Percentiles rank a stretch among this genome's conserved stretches.
Evolutionary conservation across 2,797 vertebrate genomes (phyloP).

Genomic region (Leptoclinus maculatus): DNA sequence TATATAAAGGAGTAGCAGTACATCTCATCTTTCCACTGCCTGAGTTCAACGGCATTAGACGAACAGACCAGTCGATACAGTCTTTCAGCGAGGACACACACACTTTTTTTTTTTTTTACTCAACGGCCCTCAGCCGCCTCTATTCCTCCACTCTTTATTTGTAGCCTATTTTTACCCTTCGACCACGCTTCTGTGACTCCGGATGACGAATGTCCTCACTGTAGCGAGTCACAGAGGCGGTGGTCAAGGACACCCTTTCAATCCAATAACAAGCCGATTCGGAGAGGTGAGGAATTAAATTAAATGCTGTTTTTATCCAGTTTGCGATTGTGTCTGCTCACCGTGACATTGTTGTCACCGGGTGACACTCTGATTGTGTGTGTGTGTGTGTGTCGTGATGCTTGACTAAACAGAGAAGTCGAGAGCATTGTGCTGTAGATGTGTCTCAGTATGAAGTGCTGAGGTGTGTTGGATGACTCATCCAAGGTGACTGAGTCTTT

Average conservation of each 20-base stretch:
- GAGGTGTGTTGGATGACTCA: slow-evolving; percentile 70
- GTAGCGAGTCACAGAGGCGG: slow-evolving; percentile 22
- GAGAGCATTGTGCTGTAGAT: slow-evolving; percentile 46
- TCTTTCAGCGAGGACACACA: background rate
- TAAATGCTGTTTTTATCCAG: slow-evolving; percentile 50
- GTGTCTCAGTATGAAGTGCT: slow-evolving; percentile 43
- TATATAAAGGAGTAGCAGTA: background rate
- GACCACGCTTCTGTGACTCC: background rate
- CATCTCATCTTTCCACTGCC: background rate
- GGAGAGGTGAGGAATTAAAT: slow-evolving; percentile 46
- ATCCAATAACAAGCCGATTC: slow-evolving; percentile 54
- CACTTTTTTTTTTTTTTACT: background rate
- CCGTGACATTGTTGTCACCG: slow-evolving; percentile 46
- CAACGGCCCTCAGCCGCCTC: slow-evolving; percentile 1
- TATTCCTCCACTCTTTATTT: slow-evolving; percentile 16
- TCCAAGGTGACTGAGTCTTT: slow-evolving; percentile 60
- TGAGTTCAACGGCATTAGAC: background rate
- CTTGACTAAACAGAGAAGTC: slow-evolving; percentile 33
- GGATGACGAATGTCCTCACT: slow-evolving; percentile 38
- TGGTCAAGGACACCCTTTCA: slow-evolving; percentile 67
- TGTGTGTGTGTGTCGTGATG: slow-evolving; percentile 44
- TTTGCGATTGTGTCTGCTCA: slow-evolving; percentile 35
- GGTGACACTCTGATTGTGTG: slow-evolving; percentile 33
- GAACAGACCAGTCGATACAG: background rate
- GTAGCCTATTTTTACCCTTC: background rate